Evolutionary conservation across 2,113 vertebrate species (phyloP), one percentile per base, ranked within the genome.

Genomic region (Gymnocephalus cernua): DNA sequence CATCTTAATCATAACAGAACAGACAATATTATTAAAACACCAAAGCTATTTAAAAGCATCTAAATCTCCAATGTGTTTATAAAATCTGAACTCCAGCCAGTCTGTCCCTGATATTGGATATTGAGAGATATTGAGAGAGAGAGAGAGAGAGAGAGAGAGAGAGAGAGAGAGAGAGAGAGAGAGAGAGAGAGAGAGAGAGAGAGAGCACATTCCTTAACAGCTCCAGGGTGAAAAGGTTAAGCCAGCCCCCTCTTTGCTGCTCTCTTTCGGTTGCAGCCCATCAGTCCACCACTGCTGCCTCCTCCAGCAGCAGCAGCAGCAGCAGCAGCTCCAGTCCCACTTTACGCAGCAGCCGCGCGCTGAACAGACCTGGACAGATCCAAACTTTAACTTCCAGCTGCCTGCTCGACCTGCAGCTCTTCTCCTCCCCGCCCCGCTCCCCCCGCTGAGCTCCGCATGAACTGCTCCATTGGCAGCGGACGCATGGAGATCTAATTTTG

Each of bases 221-320:
- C 86, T 88, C 80, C 91, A 78, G 90, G 93, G 93, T 92, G 89
- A 77, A 59, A 80, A 91, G 92, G 85, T 89, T 91, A 90, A 86
- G 41, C 90, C 92, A 35, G 74, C 91, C 93, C 93, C 91, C 87
- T 85, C 79, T 66, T 1, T 44, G 23, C 66, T 44, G 38, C 56
- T 23, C 63, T 47, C 68, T 73, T 72, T 50, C 48, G 16, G 64
- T 53, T 54, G 69, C 78, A 75, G 79, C 70, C 73, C 79, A 73
- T 56, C 74, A 77, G 75, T 63, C 27, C 83, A 2, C 57, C 41
- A 25, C 80, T 65, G 74, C 83, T 67, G 78, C 78, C 69, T 54
- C 57, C 65, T 41, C 38, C 38, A 41, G 38, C 10, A 41, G 38
- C 38, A 41, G 35, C 32, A n/a, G n/a, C n/a, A n/a, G n/a, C 4